Percentiles rank a stretch among this genome's conserved stretches.
phyloP scores from a whole-genome alignment of 1,140 invertebrate genomes.

The Nylanderia fulva region DNA sequence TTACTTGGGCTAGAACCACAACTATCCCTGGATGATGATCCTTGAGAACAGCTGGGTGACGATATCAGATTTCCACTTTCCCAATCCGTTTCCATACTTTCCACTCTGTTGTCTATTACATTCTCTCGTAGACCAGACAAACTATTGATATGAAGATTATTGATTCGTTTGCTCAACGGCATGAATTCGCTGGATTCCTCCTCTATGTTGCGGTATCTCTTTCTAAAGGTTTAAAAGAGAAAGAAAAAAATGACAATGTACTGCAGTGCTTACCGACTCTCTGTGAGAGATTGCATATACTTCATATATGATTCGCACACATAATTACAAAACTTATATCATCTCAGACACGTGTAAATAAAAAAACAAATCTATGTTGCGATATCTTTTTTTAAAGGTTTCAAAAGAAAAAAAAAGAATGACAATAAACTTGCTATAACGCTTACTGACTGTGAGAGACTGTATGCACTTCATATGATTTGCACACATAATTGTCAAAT shows the following conservation, averaged over 20 bases:
- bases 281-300: background rate
- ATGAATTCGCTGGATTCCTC: slow-evolving; percentile 91
- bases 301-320: background rate
- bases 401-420: slow-evolving; percentile 57
- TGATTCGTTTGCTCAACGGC: slow-evolving; percentile 92
- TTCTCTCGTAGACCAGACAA: slow-evolving; percentile 77
- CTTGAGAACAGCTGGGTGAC: slow-evolving; percentile 83
- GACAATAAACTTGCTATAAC: background rate
- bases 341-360: slow-evolving; percentile 12
- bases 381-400: slow-evolving; percentile 89
- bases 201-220: slow-evolving; percentile 88
- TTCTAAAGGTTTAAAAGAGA: slow-evolving; percentile 86
- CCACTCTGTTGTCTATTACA: slow-evolving; percentile 34
- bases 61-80: slow-evolving; percentile 76
- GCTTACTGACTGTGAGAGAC: too few relatives aligned
- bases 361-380: slow-evolving; percentile 87
- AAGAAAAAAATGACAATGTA: background rate
- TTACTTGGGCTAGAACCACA: slow-evolving; percentile 81
- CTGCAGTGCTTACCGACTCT: background rate
- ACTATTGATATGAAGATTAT: slow-evolving; percentile 91
- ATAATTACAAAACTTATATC: slow-evolving; percentile 22
- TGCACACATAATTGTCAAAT: background rate
- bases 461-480: background rate
- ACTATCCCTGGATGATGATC: slow-evolving; percentile 80
- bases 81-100: slow-evolving; percentile 79